These are phyloP conservation scores for Empidonax traillii DNA, from an alignment of 2,113 vertebrate species.

Conservation along the genomic window DNA sequence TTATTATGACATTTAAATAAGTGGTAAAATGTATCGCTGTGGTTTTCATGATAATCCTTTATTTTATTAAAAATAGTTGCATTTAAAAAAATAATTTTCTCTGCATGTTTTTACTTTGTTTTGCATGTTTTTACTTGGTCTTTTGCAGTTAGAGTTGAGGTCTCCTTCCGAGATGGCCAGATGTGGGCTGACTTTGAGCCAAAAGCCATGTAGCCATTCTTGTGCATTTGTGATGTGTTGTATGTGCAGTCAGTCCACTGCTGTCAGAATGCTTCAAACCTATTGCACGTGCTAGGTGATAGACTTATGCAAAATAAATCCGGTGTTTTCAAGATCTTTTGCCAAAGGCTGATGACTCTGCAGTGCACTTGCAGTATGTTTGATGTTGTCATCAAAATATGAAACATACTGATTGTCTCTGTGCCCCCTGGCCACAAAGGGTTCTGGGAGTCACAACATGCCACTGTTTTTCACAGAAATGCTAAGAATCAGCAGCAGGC, in stretches of 20 bases:
- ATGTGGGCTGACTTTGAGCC: background rate
- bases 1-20: background rate
- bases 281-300: background rate
- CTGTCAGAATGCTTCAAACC: background rate
- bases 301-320: background rate
- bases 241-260: background rate
- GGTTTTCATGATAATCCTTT: background rate
- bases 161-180: background rate
- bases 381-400: slow-evolving; percentile 28
- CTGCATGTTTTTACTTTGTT: background rate
- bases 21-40: background rate
- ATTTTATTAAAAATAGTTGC: background rate
- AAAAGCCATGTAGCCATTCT: background rate
- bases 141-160: background rate
- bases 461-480: background rate
- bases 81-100: background rate
- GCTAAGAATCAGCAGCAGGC: background rate
- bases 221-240: background rate
- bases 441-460: slow-evolving; percentile 1
- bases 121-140: background rate
- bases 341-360: background rate
- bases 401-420: background rate
- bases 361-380: background rate
- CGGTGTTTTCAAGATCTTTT: background rate
- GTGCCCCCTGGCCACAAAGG: background rate